Conservation (phyloP, 2,113 vertebrate species). For the Riparia riparia region DNA sequence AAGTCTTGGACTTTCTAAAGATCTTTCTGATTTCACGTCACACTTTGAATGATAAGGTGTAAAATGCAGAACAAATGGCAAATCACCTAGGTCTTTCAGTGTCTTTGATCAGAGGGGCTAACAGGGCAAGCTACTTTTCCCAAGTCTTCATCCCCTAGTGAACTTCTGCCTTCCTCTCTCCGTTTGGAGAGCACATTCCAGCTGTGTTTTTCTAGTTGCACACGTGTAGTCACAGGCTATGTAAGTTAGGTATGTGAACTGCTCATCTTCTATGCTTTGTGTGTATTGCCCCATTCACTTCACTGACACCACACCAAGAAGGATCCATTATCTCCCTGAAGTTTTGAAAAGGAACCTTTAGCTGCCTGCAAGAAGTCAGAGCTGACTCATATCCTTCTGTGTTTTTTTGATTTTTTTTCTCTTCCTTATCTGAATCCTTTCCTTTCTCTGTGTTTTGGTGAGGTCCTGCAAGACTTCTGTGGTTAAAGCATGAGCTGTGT, state of each 20-base stretch:
- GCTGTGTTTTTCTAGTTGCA: not conserved
- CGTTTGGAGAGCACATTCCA: not conserved
- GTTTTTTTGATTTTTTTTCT: not conserved
- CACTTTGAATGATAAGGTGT: not conserved
- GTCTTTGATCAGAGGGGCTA: not conserved
- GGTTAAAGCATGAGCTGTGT: not conserved
- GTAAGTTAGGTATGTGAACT: not conserved
- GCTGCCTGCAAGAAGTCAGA: not conserved
- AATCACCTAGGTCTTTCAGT: not conserved
- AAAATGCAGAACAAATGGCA: not conserved
- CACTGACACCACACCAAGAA: not conserved
- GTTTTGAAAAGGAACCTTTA: not conserved
- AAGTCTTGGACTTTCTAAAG: not conserved
- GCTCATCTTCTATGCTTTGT: not conserved
- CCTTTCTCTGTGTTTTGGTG: slow-evolving; percentile 32
- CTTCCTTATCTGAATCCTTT: not conserved
- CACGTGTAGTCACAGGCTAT: not conserved
- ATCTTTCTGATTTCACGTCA: not conserved
- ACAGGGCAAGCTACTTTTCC: not conserved
- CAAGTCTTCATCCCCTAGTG: not conserved
- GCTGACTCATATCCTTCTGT: slow-evolving; percentile 43
- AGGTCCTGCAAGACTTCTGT: not conserved
- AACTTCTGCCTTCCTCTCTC: not conserved
- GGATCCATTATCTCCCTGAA: not conserved
- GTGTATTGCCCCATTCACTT: not conserved